These are phyloP conservation scores for Bufotes viridis DNA, from an alignment of 2,797 vertebrate species.

Conservation along the genomic window DNA sequence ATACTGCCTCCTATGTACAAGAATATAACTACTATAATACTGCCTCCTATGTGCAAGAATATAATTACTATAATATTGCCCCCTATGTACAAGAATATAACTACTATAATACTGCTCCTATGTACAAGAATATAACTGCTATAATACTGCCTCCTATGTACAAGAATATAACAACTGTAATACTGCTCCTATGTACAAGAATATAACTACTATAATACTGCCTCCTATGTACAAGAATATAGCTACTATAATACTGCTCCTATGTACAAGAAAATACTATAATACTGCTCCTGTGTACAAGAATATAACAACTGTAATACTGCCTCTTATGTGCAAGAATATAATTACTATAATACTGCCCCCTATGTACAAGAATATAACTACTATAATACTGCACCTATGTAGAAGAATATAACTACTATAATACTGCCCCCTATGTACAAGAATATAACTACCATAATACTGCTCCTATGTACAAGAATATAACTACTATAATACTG, in stretches of 20 bases:
- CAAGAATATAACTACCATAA: slow-evolving; percentile 12
- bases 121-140: not conserved
- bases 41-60: not conserved
- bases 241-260: slow-evolving; percentile 11
- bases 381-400: slow-evolving; percentile 12
- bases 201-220: slow-evolving; percentile 7
- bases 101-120: slow-evolving; percentile 5
- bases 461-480: not conserved
- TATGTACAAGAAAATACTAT: slow-evolving; percentile 4
- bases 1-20: slow-evolving; percentile 5
- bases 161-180: slow-evolving; percentile 1
- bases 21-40: slow-evolving; percentile 14
- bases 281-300: not conserved
- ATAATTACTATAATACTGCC: not conserved
- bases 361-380: not conserved
- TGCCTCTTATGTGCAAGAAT: not conserved
- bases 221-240: not conserved
- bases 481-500: slow-evolving; percentile 21
- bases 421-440: not conserved
- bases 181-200: not conserved
- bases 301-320: not conserved
- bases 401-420: slow-evolving; percentile 11
- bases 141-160: not conserved
- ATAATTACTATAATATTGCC: not conserved
- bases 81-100: not conserved